Evolutionary conservation across 2,113 vertebrate species (phyloP).

Genomic region (Melanerpes formicivorus): DNA sequence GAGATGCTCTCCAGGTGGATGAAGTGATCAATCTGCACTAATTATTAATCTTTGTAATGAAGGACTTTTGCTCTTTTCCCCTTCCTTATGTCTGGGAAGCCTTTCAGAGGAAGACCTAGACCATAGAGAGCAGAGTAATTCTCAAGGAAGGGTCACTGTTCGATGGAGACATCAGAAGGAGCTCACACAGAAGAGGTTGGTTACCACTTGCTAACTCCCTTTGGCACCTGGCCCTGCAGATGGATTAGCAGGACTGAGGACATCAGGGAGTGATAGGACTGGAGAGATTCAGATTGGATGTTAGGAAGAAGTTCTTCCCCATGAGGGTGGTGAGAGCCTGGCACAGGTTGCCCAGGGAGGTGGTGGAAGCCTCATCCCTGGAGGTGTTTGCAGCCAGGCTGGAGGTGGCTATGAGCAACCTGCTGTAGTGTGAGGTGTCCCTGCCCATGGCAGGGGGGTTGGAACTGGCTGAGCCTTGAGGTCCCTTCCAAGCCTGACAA

Average conservation of each 20-base stretch:
- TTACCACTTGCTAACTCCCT: neutral
- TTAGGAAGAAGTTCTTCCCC: too few species aligned
- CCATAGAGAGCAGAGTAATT: neutral
- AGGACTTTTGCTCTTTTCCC: neutral
- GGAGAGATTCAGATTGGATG: too few species aligned
- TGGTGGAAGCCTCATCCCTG: too few species aligned
- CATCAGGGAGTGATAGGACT: neutral
- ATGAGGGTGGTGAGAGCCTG: too few species aligned
- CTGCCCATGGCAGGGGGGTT: too few species aligned
- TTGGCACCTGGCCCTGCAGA: neutral
- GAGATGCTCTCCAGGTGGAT: neutral
- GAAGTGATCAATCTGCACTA: neutral
- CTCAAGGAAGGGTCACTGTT: neutral
- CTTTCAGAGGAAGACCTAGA: neutral
- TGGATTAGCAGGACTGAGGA: neutral
- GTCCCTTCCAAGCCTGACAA: too few species aligned
- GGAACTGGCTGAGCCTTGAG: too few species aligned
- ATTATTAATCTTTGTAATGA: neutral
- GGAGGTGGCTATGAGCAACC: too few species aligned
- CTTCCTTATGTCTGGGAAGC: neutral
- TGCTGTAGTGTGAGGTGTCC: too few species aligned
- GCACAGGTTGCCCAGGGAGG: too few species aligned
- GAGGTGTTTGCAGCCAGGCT: too few species aligned
- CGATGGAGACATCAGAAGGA: neutral
- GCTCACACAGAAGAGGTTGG: neutral